Evolutionary conservation across 2,888 invertebrate species (phyloP).

Genomic region (Harpalus rubripes): DNA sequence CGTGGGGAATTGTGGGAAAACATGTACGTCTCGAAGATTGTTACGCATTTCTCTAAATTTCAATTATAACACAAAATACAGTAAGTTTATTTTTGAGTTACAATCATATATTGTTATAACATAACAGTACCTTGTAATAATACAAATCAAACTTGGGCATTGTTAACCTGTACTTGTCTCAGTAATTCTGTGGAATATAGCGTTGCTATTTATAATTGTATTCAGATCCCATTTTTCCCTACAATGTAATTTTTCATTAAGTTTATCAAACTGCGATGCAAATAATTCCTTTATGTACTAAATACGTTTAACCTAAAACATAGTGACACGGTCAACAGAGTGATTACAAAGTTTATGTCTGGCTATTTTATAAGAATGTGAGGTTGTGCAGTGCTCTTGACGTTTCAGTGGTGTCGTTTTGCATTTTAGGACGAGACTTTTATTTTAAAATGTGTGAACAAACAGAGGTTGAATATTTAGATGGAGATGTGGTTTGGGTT

Average conservation of each 20-base stretch:
- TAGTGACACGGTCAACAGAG: not conserved
- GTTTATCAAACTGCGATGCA: conserved; percentile 63
- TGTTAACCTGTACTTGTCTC: conserved; percentile 65
- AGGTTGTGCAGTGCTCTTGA: conserved; percentile 57
- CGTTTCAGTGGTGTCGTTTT: conserved; percentile 37
- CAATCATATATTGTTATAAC: conserved; percentile 50
- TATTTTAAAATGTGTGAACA: conserved; percentile 83
- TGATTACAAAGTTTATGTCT: conserved; percentile 41
- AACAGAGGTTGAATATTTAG: conserved; percentile 83
- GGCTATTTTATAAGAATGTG: conserved; percentile 55
- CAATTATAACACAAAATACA: conserved; percentile 66
- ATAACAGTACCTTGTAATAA: conserved; percentile 51
- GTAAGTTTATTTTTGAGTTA: conserved; percentile 64
- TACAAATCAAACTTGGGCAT: conserved; percentile 45
- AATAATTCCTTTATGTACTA: conserved; percentile 53
- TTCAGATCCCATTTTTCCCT: conserved; percentile 64
- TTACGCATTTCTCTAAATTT: conserved; percentile 72
- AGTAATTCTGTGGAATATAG: conserved; percentile 52
- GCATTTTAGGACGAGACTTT: conserved; percentile 57
- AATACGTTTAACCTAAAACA: conserved; percentile 60
- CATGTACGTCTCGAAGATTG: conserved; percentile 76
- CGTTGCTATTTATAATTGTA: conserved; percentile 67
- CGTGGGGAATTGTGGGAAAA: conserved; percentile 76
- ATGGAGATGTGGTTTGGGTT: conserved; percentile 92
- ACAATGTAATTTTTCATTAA: conserved; percentile 62